Conservation (phyloP, 2,113 vertebrate genomes). For the Phylloscopus whistleri region DNA sequence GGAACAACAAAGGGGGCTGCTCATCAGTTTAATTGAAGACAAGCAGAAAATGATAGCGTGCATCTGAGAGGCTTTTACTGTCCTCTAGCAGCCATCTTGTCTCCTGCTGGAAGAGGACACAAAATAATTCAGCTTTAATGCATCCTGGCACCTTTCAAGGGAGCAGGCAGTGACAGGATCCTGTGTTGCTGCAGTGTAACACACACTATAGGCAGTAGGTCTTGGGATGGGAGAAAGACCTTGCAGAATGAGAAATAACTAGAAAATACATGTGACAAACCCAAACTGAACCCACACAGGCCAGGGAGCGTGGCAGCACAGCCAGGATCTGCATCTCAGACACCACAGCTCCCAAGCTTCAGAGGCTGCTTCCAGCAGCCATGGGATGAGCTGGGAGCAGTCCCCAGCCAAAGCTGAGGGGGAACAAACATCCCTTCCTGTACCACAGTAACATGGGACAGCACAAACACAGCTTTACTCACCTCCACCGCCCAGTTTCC, state of each 20-base stretch:
- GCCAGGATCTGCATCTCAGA: background rate
- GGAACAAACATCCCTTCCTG: accelerated
- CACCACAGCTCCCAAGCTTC: background rate
- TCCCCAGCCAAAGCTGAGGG: background rate
- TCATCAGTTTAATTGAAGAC: slow-evolving; percentile 49
- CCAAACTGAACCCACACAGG: background rate
- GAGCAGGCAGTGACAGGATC: background rate
- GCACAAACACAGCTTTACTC: background rate
- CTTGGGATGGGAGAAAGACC: background rate
- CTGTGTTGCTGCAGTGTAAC: background rate
- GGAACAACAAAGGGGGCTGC: background rate
- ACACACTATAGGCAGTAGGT: accelerated
- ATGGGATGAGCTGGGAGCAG: background rate
- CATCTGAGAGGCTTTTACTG: background rate
- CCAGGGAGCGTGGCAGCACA: background rate
- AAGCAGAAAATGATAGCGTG: slow-evolving; percentile 13
- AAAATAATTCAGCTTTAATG: background rate
- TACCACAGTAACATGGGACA: background rate
- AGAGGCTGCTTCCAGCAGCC: background rate
- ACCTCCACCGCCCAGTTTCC: background rate
- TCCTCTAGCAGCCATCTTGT: slow-evolving; percentile 20
- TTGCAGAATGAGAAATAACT: background rate
- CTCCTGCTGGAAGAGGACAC: background rate
- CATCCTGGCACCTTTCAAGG: background rate
- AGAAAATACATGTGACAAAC: accelerated